Base-by-base conservation (phyloP, 2,113 vertebrate species). In the Vulpes lagopus region DNA sequence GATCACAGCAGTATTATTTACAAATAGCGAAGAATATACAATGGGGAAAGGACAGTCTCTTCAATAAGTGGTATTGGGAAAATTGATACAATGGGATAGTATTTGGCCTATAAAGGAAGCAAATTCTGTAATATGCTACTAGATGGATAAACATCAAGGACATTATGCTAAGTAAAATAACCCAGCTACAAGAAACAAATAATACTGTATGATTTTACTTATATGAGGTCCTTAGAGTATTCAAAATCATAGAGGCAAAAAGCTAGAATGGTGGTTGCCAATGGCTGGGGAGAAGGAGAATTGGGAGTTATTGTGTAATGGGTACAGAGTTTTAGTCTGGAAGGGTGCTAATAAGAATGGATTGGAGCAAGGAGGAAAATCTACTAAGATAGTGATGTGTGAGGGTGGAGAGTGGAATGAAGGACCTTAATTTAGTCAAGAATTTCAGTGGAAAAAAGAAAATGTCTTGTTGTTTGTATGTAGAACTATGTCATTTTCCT, bases 401-500 rank as follows among this genome's bases (percentile, higher is more conserved):
- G 2, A 30, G 35, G 20, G 30, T 60, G n/a, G 55, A 43, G 27
- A 64, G 49, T 32, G 17, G 65, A 69, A 14, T 51, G 35, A 64
- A n/a, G 57, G 55, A 79, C 51, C 80, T 59, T 73, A 30, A 71
- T 79, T 57, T 59, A 84, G 89, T 53, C 22, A 55, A 32, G 64
- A 94, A 59, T 16, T 55, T 80, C 32, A 49, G 8, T 38, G 49
- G 49, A 55, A 81, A n/a, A 65, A 76, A 91, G 57, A 38, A 62
- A 71, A 7, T 53, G 10, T 35, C 38, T 19, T 79, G 76, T 27
- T 35, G 10, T 27, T 57, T 91, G 43, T 69, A 62, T 64, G 60
- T 97, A 95, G 88, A 53, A 97, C 88, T 55, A 8, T 27, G 3
- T 59, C 67, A 16, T 81, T 83, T 81, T 85, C n/a, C 79, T 82